A percentile compares a stretch with the other conserved stretches of the same genome.
phyloP scores from a whole-genome alignment of 2,888 invertebrate genomes.

The Erebia epiphron region DNA sequence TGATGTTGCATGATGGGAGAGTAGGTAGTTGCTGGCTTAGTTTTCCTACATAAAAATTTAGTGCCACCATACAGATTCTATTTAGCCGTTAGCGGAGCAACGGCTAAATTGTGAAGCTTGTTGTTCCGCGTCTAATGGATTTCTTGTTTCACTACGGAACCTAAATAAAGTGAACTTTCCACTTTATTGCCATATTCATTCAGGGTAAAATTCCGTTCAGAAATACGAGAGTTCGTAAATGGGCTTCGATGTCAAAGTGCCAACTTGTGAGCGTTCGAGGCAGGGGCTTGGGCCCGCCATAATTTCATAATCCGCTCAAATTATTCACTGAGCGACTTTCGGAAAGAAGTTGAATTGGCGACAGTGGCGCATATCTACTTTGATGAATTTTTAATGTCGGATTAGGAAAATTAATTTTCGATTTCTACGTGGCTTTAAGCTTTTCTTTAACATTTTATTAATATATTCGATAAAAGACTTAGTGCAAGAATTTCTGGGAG shows the following conservation, averaged over 20 bases:
- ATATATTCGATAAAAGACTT: too few species aligned
- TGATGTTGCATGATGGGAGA: too few species aligned
- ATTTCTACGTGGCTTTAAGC: background rate
- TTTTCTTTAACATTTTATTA: background rate
- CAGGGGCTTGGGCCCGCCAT: slow-evolving; percentile 18
- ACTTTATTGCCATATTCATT: slow-evolving; percentile 23
- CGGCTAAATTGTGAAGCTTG: too few species aligned
- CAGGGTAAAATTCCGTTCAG: slow-evolving; percentile 5
- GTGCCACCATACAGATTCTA: too few species aligned
- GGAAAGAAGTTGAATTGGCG: slow-evolving; percentile 26
- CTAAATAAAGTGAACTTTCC: slow-evolving; percentile 21
- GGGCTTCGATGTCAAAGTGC: slow-evolving; percentile 29
- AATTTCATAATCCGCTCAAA: slow-evolving; percentile 37
- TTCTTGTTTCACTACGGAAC: background rate
- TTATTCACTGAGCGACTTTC: slow-evolving; percentile 35
- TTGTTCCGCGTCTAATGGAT: too few species aligned
- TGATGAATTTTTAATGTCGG: slow-evolving; percentile 31
- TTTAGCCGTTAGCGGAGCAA: too few species aligned
- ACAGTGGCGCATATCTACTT: slow-evolving; percentile 13
- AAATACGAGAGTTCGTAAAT: slow-evolving; percentile 32
- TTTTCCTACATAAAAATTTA: too few species aligned
- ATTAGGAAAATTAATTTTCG: slow-evolving; percentile 27
- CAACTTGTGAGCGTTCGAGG: slow-evolving; percentile 22
- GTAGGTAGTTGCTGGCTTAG: too few species aligned
- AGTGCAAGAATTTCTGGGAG: too few species aligned